These are phyloP conservation scores for Drosophila azteca DNA, from an alignment of 1,140 invertebrate species.

Conservation along the genomic window DNA sequence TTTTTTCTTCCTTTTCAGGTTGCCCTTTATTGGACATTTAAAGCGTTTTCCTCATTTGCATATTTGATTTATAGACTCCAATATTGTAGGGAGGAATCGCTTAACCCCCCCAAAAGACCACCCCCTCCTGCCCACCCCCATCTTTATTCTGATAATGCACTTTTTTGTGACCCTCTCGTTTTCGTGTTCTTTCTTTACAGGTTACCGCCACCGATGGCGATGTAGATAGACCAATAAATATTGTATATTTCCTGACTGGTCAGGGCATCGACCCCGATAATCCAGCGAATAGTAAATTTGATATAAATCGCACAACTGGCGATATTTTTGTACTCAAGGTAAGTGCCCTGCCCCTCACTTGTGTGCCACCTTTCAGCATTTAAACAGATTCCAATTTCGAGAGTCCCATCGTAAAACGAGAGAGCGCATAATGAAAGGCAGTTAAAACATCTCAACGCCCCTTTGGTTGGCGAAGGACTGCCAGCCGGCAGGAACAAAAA, in stretches of 20 bases:
- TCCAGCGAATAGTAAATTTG: constrained; percentile 88
- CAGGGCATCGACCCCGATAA: constrained; percentile 88
- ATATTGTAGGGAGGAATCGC: constrained; percentile 58
- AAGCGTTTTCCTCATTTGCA: constrained; percentile 79
- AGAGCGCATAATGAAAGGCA: constrained; percentile 56
- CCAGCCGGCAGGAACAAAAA: constrained; percentile 1
- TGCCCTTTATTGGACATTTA: constrained; percentile 78
- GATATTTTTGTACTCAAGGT: constrained; percentile 88
- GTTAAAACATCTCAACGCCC: constrained; percentile 46
- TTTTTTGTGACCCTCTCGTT: constrained; percentile 41
- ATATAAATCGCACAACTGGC: constrained; percentile 88
- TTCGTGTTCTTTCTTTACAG: constrained; percentile 84
- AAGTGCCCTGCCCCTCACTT: constrained; percentile 49
- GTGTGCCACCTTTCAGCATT: constrained; percentile 2
- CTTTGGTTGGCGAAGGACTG: constrained; percentile 1
- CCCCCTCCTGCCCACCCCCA: constrained; percentile 2
- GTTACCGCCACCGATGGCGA: constrained; percentile 87
- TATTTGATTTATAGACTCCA: constrained; percentile 78
- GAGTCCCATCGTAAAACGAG: constrained; percentile 14
- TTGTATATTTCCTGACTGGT: constrained; percentile 89
- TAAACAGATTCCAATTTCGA: constrained; percentile 40
- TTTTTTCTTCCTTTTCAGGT: constrained; percentile 14
- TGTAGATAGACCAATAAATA: constrained; percentile 87
- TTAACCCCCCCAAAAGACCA: constrained; percentile 23
- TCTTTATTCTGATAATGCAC: constrained; percentile 21